A percentile compares a stretch with the other conserved stretches of the same genome.
These are phyloP conservation scores for Spialia ferax DNA, from an alignment of 2,888 invertebrate genomes.

Conservation along the genomic window DNA sequence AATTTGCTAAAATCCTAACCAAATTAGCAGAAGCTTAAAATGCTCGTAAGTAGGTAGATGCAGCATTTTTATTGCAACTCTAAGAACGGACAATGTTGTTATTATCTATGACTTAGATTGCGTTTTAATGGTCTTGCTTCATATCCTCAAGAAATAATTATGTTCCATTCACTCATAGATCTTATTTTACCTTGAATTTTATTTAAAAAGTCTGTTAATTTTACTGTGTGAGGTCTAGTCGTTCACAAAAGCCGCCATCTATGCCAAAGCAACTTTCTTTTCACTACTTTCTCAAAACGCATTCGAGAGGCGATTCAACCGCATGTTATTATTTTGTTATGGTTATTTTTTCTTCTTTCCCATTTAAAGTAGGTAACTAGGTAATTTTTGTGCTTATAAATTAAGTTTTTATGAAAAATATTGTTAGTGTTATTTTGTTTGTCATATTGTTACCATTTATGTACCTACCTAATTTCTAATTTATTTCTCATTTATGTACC, in stretches of 20 bases:
- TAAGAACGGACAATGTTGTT: neutral
- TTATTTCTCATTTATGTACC: too few species aligned
- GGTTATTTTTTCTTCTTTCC: too few species aligned
- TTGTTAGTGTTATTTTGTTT: too few species aligned
- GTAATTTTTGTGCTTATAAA: too few species aligned
- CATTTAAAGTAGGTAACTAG: too few species aligned
- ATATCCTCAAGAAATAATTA: neutral
- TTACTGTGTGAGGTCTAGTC: neutral
- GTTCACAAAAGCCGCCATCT: neutral
- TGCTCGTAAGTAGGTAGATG: too few species aligned
- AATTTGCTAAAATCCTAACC: too few species aligned
- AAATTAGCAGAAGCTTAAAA: too few species aligned
- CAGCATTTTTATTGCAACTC: too few species aligned
- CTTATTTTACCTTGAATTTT: neutral
- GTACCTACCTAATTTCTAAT: too few species aligned
- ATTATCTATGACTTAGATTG: neutral
- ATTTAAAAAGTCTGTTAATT: neutral
- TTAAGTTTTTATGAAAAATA: too few species aligned
- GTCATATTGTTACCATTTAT: too few species aligned
- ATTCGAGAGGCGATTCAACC: neutral
- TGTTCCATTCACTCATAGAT: neutral
- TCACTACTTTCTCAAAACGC: neutral
- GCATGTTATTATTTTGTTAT: neutral
- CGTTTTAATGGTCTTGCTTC: slow-evolving; percentile 1
- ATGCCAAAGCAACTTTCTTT: slow-evolving; percentile 1